A percentile compares a stretch with the other conserved stretches of the same genome.
phyloP scores from a whole-genome alignment of 1,140 invertebrate genomes.

The Trichoplusia ni region DNA sequence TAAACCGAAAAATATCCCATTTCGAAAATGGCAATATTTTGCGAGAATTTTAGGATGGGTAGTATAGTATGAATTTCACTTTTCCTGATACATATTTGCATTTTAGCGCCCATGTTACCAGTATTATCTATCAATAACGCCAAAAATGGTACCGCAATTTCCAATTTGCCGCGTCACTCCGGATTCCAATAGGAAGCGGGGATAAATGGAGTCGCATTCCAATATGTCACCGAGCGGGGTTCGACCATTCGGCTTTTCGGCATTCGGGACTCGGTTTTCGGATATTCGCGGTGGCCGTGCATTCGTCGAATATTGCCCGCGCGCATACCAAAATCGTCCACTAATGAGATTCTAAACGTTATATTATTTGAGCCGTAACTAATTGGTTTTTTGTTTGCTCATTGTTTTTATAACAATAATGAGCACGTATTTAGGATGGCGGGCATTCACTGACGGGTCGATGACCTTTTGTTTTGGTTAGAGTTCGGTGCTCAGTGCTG shows the following conservation, averaged over 20 bases:
- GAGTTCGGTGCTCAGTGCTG: slow-evolving; percentile 3
- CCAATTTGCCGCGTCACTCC: slow-evolving; percentile 80
- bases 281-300: slow-evolving; percentile 56
- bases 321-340: slow-evolving; percentile 47
- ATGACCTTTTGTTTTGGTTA: slow-evolving; percentile 9
- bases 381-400: slow-evolving; percentile 34
- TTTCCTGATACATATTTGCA: slow-evolving; percentile 40
- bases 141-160: slow-evolving; percentile 79
- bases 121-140: slow-evolving; percentile 75
- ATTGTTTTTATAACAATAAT: slow-evolving; percentile 27
- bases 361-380: slow-evolving; percentile 23
- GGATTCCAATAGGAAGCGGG: slow-evolving; percentile 80
- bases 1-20: too few relatives aligned
- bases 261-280: slow-evolving; percentile 64
- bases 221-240: slow-evolving; percentile 76
- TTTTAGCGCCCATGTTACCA: slow-evolving; percentile 55
- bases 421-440: slow-evolving; percentile 18
- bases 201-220: slow-evolving; percentile 81
- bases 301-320: slow-evolving; percentile 51
- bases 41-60: background rate
- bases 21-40: background rate
- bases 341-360: slow-evolving; percentile 61
- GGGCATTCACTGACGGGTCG: slow-evolving; percentile 1
- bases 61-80: slow-evolving; percentile 21
- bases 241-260: slow-evolving; percentile 65